Base-by-base conservation (phyloP, 2,797 vertebrate species). In the Lagocephalus sceleratus region DNA sequence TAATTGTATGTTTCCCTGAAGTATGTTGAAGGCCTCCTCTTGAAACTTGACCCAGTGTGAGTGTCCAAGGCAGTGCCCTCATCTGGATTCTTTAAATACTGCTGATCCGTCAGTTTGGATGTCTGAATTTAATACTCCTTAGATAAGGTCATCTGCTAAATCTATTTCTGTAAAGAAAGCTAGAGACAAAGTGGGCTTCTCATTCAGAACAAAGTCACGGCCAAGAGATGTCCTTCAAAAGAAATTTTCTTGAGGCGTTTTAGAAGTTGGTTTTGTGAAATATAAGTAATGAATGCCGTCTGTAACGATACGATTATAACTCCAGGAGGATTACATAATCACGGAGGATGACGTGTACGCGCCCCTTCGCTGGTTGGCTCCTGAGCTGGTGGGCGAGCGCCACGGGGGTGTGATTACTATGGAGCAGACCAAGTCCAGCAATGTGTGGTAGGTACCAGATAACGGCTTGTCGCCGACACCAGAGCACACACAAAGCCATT, bases 241-340 rank as follows among this genome's bases (percentile, higher is more conserved):
- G 12, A 14, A 35, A 14, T 14, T 29, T 29, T 47, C 44, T 2
- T 50, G 20, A 41, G 54, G 11, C 60, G 44, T 60, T 25, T 6
- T 25, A 16, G 7, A 48, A 32, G 14, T 20, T 5, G 5, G 20
- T 52, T 26, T 38, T 43, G 21, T 21, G 43, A 49, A 15, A 23
- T 6, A 6, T 2, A 43, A 48, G 26, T 14, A 42, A 5, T 0
- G 0, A 19, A 29, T 40, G 47, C 68, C 46, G 71, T 39, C 51
- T 41, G 14, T 29, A 49, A 20, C 26, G 5, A 6, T 55, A 21
- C 60, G 56, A 43, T 75, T 70, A 25, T 76, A 42, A 35, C n/a
- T 40, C 39, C n/a, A 99, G 97, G 96, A 97, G 70, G 97, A 99
- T 90, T 99, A 98, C 68, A 92, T 98, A 85, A 94, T 95, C 77